Evolutionary conservation across 2,888 invertebrate species (phyloP), one percentile per base, ranked within the genome.

Genomic region (Argyresthia goedartella): DNA sequence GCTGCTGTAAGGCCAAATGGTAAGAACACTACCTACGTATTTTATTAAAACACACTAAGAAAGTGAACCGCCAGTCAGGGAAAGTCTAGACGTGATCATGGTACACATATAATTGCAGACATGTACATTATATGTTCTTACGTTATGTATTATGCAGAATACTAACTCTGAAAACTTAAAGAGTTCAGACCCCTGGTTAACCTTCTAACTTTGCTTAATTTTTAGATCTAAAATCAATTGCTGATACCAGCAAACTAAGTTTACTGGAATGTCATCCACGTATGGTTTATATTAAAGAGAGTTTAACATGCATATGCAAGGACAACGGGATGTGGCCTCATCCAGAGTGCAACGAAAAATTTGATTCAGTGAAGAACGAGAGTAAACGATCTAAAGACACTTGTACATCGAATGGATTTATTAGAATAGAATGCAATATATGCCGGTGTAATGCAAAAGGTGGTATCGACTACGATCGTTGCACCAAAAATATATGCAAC

Each of bases 401-500:
- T 8, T 82, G 82, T 53, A 51, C 63, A 52, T 73, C 77, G 1
- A 56, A 72, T 11, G 55, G 65, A 0, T 80, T 73, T 48, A 59
- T 73, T 0, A 52, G 56, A 6, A 52, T 73, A 1, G 73, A 70
- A 39, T 81, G 82, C 52, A 82, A 81, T 45, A 57, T 81, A 1
- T 82, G 82, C 52, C 61, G 64, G 41, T 82, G 82, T 58, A 64
- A 62, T 7, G 25, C 59, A 0, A 55, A 66, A 1, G 79, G 82
- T 0, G 55, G 56, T 41, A 55, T 79, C 9, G 65, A 73, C 33
- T 56, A 56, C 45, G 54, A 63, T 1, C 66, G 65, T 33, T 82
- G 82, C 54, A 81, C 81, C 0, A 66, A 65, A 56, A 77, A 80
- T 42, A 52, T 55, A 4, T 82, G 82, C 53, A 55, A 61, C 1